A percentile compares a stretch with the other conserved stretches of the same genome.
These are phyloP conservation scores for Antheraea mylitta DNA, from an alignment of 1,140 invertebrate genomes.

Conservation along the genomic window DNA sequence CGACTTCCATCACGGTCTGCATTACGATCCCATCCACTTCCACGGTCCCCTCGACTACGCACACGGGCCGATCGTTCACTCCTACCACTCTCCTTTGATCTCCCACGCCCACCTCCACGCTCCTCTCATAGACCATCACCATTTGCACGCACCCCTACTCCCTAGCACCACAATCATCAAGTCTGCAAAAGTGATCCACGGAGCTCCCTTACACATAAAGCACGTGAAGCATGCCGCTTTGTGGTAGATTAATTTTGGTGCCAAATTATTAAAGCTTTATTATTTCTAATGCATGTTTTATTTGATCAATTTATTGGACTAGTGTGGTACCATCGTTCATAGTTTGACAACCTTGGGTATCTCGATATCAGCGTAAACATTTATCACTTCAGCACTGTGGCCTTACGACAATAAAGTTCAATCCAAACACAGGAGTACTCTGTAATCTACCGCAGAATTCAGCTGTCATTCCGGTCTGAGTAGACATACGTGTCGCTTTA, in stretches of 20 bases:
- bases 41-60: neutral
- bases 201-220: neutral
- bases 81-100: neutral
- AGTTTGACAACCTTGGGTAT: too few relatives aligned
- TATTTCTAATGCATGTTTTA: neutral
- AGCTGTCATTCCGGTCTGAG: too few relatives aligned
- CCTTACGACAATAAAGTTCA: too few relatives aligned
- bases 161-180: constrained; percentile 10
- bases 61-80: constrained; percentile 3
- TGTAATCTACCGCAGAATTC: too few relatives aligned
- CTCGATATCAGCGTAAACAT: too few relatives aligned
- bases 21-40: constrained; percentile 4
- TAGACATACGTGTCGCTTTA: too few relatives aligned
- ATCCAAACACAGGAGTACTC: too few relatives aligned
- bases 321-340: neutral
- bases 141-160: constrained; percentile 6
- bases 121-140: constrained; percentile 1
- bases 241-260: neutral
- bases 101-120: constrained; percentile 8
- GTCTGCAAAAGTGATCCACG: constrained; percentile 7
- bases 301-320: neutral
- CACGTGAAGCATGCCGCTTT: neutral
- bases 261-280: constrained; percentile 8
- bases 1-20: constrained; percentile 11
- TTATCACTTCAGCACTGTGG: too few relatives aligned